phyloP scores from a whole-genome alignment of 2,797 vertebrate species.

The Sebastes hubbsi region DNA sequence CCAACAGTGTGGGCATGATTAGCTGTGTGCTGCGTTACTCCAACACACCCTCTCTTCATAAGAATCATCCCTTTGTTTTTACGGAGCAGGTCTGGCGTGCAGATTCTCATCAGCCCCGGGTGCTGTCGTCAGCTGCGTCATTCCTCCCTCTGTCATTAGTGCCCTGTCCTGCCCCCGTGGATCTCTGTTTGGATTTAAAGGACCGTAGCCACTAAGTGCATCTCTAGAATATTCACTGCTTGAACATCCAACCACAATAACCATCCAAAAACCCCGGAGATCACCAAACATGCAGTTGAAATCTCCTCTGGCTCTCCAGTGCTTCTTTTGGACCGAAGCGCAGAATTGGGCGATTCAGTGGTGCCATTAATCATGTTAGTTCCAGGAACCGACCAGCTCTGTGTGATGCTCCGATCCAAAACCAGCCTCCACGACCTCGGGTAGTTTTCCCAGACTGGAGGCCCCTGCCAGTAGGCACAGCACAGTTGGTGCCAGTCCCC shows the following conservation, averaged over 20 bases:
- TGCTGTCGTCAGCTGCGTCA: slow-evolving; percentile 51
- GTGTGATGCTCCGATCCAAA: slow-evolving; percentile 36
- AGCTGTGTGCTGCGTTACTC: slow-evolving; percentile 17
- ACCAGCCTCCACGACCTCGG: slow-evolving; percentile 36
- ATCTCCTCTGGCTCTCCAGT: slow-evolving; percentile 47
- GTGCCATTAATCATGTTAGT: slow-evolving; percentile 52
- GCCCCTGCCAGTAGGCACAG: slow-evolving; percentile 39
- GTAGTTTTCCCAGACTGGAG: slow-evolving; percentile 31
- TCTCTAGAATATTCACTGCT: slow-evolving; percentile 56
- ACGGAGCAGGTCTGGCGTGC: slow-evolving; percentile 53
- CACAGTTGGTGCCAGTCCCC: slow-evolving; percentile 27
- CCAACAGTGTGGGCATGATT: slow-evolving; percentile 23
- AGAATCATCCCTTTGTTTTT: slow-evolving; percentile 58
- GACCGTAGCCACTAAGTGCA: slow-evolving; percentile 52
- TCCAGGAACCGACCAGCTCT: slow-evolving; percentile 42
- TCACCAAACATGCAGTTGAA: slow-evolving; percentile 58
- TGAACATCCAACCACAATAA: slow-evolving; percentile 58
- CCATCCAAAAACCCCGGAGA: slow-evolving; percentile 58
- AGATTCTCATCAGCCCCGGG: slow-evolving; percentile 46
- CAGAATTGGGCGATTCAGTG: slow-evolving; percentile 37
- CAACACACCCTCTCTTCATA: neutral
- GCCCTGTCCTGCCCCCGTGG: slow-evolving; percentile 21
- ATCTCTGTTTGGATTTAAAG: slow-evolving; percentile 56
- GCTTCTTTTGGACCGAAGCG: slow-evolving; percentile 58
- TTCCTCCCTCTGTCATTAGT: slow-evolving; percentile 61